Evolutionary conservation across 37 sponge, comb jelly and placozoan species (phyloP), one percentile per base, ranked within the genome.

Genomic region (Agelas oroides): DNA sequence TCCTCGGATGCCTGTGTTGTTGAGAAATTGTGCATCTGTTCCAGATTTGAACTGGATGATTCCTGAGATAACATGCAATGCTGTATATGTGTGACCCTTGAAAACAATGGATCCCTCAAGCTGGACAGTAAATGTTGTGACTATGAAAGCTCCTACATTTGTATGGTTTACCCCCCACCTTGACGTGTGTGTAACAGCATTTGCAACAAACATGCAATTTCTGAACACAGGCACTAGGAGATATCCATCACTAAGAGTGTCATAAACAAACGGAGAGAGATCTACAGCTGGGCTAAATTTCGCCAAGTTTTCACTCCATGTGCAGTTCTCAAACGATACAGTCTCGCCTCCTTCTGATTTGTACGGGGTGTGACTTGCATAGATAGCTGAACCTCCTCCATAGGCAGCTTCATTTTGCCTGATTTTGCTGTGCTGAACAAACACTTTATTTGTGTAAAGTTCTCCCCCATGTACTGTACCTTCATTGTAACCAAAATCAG

Each of bases 281-380:
- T 83, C 84, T 0, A 83, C 55, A 20, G 84, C 84, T 30, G 84
- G 56, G 18, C 84, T 65, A 33, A 73, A 28, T 34, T 74, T 31
- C 13, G 84, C 84, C 18, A 17, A 54, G 34, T 83, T 83, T 18
- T 72, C 8, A 16, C 19, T 46, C 74, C 74, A 83, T 15, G 17
- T 39, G 55, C 84, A 83, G 56, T 64, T 46, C 0, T 39, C 65
- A 59, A 83, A 73, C 6, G 11, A 16, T 33, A 71, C 19, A 15
- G 57, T 6, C 33, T 30, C 33, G 19, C 28, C 46, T 46, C 46
- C 46, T 46, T 8, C 8, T 8, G 46, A 46, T 8, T 46, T 8
- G 8, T 46, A 46, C 39, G 41, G 73, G 25, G 19, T 41, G 41
- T 41, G 70, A 35, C 70, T 69, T 33, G 70, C 17, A 69, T 38